Evolutionary conservation across 2,888 invertebrate species (phyloP), one percentile per base, ranked within the genome.

Genomic region (Steinernema scapterisci): DNA sequence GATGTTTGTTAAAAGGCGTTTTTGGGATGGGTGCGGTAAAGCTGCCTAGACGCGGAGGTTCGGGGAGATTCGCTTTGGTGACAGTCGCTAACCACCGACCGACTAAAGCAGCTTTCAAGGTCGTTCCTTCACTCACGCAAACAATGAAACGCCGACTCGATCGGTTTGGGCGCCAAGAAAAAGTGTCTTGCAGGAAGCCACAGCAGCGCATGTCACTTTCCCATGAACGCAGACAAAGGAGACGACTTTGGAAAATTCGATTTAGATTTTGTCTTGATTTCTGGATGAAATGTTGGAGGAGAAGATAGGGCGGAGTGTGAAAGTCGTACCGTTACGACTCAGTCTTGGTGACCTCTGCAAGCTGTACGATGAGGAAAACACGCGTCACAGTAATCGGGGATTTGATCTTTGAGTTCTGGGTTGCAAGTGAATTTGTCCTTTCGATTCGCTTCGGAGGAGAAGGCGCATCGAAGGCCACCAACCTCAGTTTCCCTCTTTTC

Each of bases 121-220:
- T 48, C 48, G 48, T 13, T 48, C 48, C 7, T 13, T 48, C n/a
- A 48, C 6, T 48, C 48, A 48, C 48, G 16, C 48, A 48, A 48
- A 48, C 48, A 48, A 48, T 48, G 48, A 19, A 48, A 48, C 54
- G 21, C 25, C 5, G 54, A 48, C 19, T 48, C 54, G 54, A 54
- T 16, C 25, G 11, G 25, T 54, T 54, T 25, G 5, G 19, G 25
- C 54, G 21, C 54, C 16, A 25, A 38, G 38, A 38, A 38, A 38
- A 38, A 38, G 38, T n/a, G n/a, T 38, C 38, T 6, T 38, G 38
- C 38, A 38, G 38, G 38, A 38, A 38, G 38, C 9, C 38, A 9
- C 3, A 38, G n/a, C n/a, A 38, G 38, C 3, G 38, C 38, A 9
- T 38, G 38, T 38, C 38, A 38, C 38, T 38, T 38, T 38, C 38